phyloP scores from a whole-genome alignment of 2,113 vertebrate genomes.

The Pampusana beccarii region DNA sequence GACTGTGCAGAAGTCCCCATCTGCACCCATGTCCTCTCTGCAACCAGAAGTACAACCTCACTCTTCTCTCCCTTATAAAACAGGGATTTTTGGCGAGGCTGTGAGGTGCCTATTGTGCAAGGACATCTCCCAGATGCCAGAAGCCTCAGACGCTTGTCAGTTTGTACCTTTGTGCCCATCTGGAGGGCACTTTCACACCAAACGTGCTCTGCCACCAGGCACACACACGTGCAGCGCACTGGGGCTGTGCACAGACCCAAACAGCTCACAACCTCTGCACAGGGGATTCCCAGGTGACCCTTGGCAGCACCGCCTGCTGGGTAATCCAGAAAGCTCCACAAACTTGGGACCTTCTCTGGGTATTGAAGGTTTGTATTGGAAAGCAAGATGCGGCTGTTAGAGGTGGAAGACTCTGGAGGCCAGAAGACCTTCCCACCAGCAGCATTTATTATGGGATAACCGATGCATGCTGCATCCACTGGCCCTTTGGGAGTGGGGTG shows the following conservation, averaged over 20 bases:
- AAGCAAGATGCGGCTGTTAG: neutral
- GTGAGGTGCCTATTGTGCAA: neutral
- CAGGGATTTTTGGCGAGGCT: fast-evolving
- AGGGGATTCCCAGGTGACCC: neutral
- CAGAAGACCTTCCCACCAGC: neutral
- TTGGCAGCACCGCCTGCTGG: fast-evolving
- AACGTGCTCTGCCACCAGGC: neutral
- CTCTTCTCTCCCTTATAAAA: neutral
- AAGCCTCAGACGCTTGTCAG: neutral
- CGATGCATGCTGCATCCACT: neutral
- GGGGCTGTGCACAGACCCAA: neutral
- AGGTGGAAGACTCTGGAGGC: neutral
- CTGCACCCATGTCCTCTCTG: neutral
- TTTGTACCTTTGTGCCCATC: neutral
- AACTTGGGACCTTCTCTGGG: neutral
- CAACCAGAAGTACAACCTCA: neutral
- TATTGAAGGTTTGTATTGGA: neutral
- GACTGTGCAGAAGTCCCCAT: fast-evolving
- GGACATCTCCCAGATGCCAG: neutral
- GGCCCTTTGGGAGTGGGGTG: neutral
- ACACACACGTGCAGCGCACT: fast-evolving
- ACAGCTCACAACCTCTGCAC: neutral
- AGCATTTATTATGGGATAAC: neutral
- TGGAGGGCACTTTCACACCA: neutral
- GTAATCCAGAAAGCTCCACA: neutral